A percentile compares a stretch with the other conserved stretches of the same genome.
These are phyloP conservation scores for Cryptotermes secundus DNA, from an alignment of 1,140 invertebrate genomes.

Conservation along the genomic window DNA sequence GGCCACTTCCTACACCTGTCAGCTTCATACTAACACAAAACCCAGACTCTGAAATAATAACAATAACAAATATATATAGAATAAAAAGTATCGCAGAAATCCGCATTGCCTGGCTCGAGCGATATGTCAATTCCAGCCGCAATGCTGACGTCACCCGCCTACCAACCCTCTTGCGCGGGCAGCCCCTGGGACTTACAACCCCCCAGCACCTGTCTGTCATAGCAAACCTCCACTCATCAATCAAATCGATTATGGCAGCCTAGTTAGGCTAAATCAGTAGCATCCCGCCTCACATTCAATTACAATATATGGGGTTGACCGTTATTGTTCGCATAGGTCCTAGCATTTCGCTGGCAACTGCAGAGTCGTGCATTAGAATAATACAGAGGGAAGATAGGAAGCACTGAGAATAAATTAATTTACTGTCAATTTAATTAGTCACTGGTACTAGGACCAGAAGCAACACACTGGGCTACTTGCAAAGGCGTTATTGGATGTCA, in stretches of 20 bases:
- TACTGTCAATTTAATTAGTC: background rate
- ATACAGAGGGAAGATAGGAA: background rate
- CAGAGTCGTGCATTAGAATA: background rate
- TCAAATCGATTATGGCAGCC: conserved; percentile 1
- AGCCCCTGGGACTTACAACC: conserved; percentile 7
- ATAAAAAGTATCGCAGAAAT: background rate
- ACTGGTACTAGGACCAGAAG: background rate
- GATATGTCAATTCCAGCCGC: conserved; percentile 14
- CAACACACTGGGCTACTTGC: too few species aligned
- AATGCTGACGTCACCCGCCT: background rate
- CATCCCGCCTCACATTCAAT: background rate
- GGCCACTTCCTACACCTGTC: background rate
- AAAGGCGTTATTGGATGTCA: too few species aligned
- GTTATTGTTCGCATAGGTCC: background rate
- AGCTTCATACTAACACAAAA: background rate
- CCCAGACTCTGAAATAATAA: background rate
- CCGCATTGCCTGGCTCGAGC: conserved; percentile 1
- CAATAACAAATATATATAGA: background rate
- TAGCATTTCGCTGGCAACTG: background rate
- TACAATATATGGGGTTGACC: background rate
- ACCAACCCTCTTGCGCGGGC: background rate
- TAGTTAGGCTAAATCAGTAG: background rate
- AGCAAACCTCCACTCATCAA: background rate
- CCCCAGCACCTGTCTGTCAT: conserved; percentile 14
- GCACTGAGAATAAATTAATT: background rate